Evolutionary conservation across 2,888 invertebrate genomes (phyloP).

Genomic region (Andricus curvator): DNA sequence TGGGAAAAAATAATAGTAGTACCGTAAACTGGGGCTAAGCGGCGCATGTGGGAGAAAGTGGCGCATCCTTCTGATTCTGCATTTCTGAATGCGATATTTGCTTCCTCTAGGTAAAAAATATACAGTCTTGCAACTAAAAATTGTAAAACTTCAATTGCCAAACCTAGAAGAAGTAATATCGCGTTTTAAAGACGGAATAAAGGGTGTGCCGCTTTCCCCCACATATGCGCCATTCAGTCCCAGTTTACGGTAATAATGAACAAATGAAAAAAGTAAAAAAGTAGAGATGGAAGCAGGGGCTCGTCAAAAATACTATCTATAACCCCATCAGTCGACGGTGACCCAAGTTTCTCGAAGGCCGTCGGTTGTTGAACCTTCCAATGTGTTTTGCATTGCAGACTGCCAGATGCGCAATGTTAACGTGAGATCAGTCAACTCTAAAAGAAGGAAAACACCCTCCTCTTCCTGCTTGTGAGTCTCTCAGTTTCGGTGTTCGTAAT

Average conservation of each 20-base stretch:
- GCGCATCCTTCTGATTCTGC: too few relatives aligned
- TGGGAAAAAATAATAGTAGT: neutral
- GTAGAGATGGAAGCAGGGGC: slow-evolving; percentile 45
- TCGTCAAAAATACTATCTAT: slow-evolving; percentile 45
- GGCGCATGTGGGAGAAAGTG: too few relatives aligned
- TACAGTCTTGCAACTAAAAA: too few relatives aligned
- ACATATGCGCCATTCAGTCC: too few relatives aligned
- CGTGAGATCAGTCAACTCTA: slow-evolving; percentile 86
- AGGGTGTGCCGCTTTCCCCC: too few relatives aligned
- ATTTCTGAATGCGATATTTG: too few relatives aligned
- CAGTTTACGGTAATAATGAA: neutral
- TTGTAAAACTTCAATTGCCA: too few relatives aligned
- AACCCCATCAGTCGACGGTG: slow-evolving; percentile 37
- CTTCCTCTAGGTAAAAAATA: too few relatives aligned
- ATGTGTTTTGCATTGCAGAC: slow-evolving; percentile 87
- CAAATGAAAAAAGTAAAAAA: slow-evolving; percentile 41
- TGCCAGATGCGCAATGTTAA: slow-evolving; percentile 88
- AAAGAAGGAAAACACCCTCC: slow-evolving; percentile 84
- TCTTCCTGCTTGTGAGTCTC: slow-evolving; percentile 85
- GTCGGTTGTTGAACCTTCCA: slow-evolving; percentile 77
- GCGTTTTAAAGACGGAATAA: too few relatives aligned
- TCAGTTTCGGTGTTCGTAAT: slow-evolving; percentile 79
- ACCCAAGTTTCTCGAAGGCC: slow-evolving; percentile 62
- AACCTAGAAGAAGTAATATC: too few relatives aligned
- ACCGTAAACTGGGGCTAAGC: too few relatives aligned